A percentile compares a stretch with the other conserved stretches of the same genome.
phyloP scores from a whole-genome alignment of 2,888 invertebrate species.

The Pseudolycoriella hygida region DNA sequence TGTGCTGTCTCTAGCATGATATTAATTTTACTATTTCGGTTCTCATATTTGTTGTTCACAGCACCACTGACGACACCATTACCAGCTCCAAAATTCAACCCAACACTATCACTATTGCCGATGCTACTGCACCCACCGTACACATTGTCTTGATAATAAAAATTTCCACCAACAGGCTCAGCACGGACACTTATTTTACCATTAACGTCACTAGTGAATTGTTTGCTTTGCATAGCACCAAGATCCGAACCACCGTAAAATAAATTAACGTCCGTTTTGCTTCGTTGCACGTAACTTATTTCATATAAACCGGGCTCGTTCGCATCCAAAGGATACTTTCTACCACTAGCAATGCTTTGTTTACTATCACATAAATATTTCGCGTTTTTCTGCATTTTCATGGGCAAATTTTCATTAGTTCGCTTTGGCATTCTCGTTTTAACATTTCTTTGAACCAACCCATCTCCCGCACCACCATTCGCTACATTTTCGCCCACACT shows the following conservation, averaged over 20 bases:
- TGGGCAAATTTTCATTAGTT: neutral
- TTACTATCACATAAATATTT: neutral
- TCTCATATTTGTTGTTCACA: conserved; percentile 13
- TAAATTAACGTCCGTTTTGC: neutral
- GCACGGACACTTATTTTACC: conserved; percentile 1
- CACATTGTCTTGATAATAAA: conserved; percentile 10
- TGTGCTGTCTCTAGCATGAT: conserved; percentile 21
- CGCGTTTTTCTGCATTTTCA: neutral
- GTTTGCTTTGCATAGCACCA: neutral
- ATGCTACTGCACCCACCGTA: neutral
- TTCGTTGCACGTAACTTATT: neutral
- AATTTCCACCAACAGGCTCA: conserved; percentile 7
- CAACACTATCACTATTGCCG: neutral
- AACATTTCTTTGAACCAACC: neutral
- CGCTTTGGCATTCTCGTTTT: neutral
- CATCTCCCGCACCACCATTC: neutral
- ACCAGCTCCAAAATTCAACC: conserved; percentile 7
- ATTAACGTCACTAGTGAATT: neutral
- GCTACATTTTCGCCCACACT: neutral
- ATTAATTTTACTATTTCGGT: conserved; percentile 22
- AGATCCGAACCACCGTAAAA: neutral
- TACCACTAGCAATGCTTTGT: neutral
- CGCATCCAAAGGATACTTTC: neutral
- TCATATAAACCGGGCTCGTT: conserved; percentile 2
- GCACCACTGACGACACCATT: conserved; percentile 7